Conservation (phyloP, 2,797 vertebrate genomes). For the Pseudomugil tenellus region DNA sequence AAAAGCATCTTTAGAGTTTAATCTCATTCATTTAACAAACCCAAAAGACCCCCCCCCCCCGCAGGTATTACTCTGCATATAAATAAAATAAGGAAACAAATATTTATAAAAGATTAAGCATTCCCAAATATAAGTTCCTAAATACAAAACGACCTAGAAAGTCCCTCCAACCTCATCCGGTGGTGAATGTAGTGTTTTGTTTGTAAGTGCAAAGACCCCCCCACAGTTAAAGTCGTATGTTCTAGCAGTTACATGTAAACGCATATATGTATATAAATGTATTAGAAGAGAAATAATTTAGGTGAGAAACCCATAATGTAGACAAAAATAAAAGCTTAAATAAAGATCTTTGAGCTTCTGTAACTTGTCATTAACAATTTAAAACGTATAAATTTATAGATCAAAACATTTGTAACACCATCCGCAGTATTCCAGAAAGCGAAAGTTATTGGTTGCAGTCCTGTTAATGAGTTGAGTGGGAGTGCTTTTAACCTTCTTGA, state of each 20-base stretch:
- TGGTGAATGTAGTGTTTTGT: conserved; percentile 44
- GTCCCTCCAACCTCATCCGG: conserved; percentile 1
- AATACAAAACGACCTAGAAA: conserved; percentile 9
- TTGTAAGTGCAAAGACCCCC: conserved; percentile 25
- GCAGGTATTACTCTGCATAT: not conserved
- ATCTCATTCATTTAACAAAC: conserved; percentile 14
- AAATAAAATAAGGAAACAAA: not conserved
- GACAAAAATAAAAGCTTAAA: conserved; percentile 35
- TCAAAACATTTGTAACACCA: not conserved
- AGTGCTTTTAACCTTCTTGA: conserved; percentile 88
- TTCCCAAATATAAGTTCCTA: not conserved
- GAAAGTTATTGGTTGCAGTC: conserved; percentile 6
- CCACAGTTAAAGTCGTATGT: not conserved
- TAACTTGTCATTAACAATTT: not conserved
- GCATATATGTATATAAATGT: not conserved
- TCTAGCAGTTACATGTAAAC: not conserved
- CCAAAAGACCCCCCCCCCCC: not conserved
- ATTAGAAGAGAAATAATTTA: not conserved
- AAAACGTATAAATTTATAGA: not conserved
- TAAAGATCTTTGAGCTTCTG: not conserved
- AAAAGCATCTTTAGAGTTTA: not conserved
- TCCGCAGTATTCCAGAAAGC: conserved; percentile 10
- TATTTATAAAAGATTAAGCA: not conserved
- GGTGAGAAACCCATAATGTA: conserved; percentile 2
- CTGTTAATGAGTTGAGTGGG: not conserved